Percentiles rank a stretch among this genome's conserved stretches.
phyloP scores from a whole-genome alignment of 2,797 vertebrate genomes.

The Propithecus perrieri region DNA sequence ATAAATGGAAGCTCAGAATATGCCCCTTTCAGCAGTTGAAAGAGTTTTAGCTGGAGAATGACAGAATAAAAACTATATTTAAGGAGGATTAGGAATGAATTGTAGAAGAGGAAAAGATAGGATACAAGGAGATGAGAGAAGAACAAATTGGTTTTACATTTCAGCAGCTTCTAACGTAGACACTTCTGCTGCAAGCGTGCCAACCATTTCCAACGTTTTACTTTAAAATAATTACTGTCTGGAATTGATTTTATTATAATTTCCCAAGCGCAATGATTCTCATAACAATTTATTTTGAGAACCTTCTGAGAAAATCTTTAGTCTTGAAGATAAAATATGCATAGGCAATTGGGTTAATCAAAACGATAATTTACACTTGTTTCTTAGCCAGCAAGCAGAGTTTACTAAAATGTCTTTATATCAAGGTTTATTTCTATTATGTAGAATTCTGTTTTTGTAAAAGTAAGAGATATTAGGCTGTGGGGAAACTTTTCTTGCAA shows the following conservation, averaged over 20 bases:
- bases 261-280: neutral
- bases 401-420: neutral
- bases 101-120: neutral
- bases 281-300: neutral
- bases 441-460: neutral
- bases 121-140: too few relatives aligned
- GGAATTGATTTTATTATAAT: neutral
- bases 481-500: slow-evolving; percentile 10
- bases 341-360: neutral
- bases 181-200: accelerated
- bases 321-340: neutral
- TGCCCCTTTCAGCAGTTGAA: neutral
- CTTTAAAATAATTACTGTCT: neutral
- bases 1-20: neutral
- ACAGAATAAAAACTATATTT: neutral
- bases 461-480: neutral
- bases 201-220: neutral
- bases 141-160: neutral
- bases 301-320: neutral
- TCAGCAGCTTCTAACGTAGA: neutral
- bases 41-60: neutral
- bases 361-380: neutral
- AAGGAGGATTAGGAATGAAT: neutral
- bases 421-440: neutral
- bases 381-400: neutral